Evolutionary conservation across 2,797 vertebrate genomes (phyloP).

Genomic region (Lithobates sylvaticus): DNA sequence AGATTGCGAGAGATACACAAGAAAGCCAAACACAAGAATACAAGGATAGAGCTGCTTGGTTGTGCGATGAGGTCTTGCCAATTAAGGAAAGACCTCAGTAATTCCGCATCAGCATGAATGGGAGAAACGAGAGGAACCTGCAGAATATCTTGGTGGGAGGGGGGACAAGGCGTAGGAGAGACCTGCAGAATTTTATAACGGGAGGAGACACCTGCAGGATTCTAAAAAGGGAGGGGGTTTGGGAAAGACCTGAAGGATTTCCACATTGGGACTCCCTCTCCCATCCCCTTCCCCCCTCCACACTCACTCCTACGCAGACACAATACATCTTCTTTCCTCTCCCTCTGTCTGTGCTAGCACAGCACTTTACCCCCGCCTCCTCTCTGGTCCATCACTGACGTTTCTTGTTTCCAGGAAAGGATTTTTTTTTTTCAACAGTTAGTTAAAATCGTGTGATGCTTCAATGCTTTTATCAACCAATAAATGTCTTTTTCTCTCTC

Average conservation of each 20-base stretch:
- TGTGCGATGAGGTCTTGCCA: neutral
- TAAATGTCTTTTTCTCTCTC: conserved; percentile 50
- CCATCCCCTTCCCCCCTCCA: neutral
- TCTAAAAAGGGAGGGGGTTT: conserved; percentile 25
- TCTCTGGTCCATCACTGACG: neutral
- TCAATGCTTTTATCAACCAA: conserved; percentile 44
- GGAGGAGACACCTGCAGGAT: conserved; percentile 46
- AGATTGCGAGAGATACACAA: too few relatives aligned
- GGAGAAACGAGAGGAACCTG: conserved; percentile 9
- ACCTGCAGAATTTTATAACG: conserved; percentile 35
- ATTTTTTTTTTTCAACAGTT: conserved; percentile 30
- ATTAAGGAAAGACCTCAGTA: neutral
- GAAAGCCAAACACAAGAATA: too few relatives aligned
- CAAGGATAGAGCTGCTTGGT: too few relatives aligned
- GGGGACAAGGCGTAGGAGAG: neutral
- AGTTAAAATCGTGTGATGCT: conserved; percentile 35
- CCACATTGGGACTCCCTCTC: conserved; percentile 51
- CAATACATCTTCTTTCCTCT: conserved; percentile 29
- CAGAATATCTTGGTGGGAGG: conserved; percentile 43
- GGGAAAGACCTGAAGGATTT: conserved; percentile 58
- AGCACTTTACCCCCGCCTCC: conserved; percentile 5
- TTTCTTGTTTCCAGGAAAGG: conserved; percentile 28
- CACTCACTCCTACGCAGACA: conserved; percentile 21
- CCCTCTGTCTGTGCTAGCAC: neutral
- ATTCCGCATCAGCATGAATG: conserved; percentile 7